Conservation (phyloP, 2,888 invertebrate genomes). For the Oscheius sp. region DNA sequence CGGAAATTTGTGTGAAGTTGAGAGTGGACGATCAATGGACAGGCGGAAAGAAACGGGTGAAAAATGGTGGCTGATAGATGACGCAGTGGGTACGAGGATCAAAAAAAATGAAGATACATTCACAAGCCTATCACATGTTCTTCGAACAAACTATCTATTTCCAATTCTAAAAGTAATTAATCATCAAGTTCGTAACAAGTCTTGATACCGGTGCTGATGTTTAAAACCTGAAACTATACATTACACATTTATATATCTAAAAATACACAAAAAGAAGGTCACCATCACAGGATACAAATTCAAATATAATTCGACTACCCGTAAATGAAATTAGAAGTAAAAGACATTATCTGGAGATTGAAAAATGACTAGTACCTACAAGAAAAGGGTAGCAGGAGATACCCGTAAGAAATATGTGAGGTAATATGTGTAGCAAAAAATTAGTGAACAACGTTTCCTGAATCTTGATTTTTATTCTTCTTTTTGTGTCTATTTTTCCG, state of each 20-base stretch:
- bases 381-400: neutral
- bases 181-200: neutral
- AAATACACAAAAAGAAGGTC: neutral
- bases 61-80: neutral
- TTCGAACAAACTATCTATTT: neutral
- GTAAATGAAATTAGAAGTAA: neutral
- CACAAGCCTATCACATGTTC: neutral
- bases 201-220: neutral
- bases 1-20: neutral
- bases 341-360: neutral
- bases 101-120: too few relatives aligned
- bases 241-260: neutral
- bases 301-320: neutral
- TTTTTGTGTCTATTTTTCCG: constrained; percentile 26
- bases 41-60: neutral
- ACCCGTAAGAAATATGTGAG: constrained; percentile 1
- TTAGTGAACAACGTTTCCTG: neutral
- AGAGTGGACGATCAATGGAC: constrained; percentile 6
- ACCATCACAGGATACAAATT: neutral
- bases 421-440: neutral
- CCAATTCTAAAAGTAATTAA: neutral
- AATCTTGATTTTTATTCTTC: constrained; percentile 14
- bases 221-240: neutral
- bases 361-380: neutral
- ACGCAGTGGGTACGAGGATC: neutral